Evolutionary conservation across 2,797 vertebrate genomes (phyloP), one percentile per base, ranked within the genome.

Genomic region (Gadopsis bispinosus): DNA sequence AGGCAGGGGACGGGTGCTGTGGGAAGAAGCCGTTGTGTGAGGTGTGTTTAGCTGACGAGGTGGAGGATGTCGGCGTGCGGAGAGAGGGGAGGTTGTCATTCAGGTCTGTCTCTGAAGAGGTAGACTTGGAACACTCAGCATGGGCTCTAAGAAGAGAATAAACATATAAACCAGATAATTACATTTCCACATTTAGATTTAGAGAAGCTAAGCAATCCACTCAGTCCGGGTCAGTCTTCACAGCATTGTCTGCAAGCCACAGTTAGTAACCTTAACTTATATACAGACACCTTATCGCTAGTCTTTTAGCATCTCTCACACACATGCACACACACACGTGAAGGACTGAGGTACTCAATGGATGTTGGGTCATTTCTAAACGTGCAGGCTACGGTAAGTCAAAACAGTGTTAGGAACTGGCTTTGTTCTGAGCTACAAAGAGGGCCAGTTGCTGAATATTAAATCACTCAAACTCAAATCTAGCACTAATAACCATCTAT

Each of bases 101-200:
- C 94, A 98, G 98, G 96, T 99, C 98, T 59, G 98, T 99, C 94
- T 99, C 98, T 37, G 97, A 98, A 68, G 96, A 97, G 91, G 96
- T 96, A 91, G 96, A 95, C 92, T 98, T 99, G 56, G 96, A 95
- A 37, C 95, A 96, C 87, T 99, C 97, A 8, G 94, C 88, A 5
- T 96, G 96, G 78, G 93, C 92, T 94, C 98, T 99, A 63, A 48
- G 55, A 77, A 45, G 62, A 87, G 7, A 78, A 87, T 20, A 83
- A 16, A 79, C 17, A 67, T 1, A 69, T 1, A 73, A 17, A 62
- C 11, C 35, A 65, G 60, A 81, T 12, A 47, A 66, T 83, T 54
- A 80, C 37, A 82, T 4, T 75, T 17, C 37, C 26, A 69, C 26
- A 33, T n/a, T 0, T 20, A 26, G 4, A 74, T 75, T 82, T n/a